These are phyloP conservation scores for Schizotus pectinicornis DNA, from an alignment of 2,888 invertebrate species.

Conservation along the genomic window DNA sequence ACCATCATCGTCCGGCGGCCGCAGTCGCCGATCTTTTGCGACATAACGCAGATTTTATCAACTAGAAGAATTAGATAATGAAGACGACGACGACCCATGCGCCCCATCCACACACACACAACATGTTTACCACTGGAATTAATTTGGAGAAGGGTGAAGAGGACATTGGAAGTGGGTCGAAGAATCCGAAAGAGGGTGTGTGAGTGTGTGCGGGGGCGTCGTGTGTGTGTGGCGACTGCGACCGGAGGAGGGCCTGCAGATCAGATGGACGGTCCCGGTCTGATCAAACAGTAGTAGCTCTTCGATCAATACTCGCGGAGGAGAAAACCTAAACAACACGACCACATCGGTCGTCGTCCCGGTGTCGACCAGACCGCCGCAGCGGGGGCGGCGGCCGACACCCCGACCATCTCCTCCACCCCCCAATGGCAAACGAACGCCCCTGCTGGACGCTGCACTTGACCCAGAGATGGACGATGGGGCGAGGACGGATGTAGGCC, in stretches of 20 bases:
- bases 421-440: background rate
- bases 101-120: too few relatives aligned
- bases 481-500: conserved; percentile 25
- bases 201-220: conserved; percentile 2
- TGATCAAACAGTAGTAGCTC: conserved; percentile 47
- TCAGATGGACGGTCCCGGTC: conserved; percentile 44
- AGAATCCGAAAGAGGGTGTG: too few relatives aligned
- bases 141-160: background rate
- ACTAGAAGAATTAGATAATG: conserved; percentile 34
- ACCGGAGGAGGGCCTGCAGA: conserved; percentile 24
- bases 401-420: background rate
- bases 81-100: background rate
- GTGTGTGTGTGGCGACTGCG: conserved; percentile 9
- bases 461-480: conserved; percentile 24
- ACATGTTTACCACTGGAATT: conserved; percentile 4
- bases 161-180: background rate
- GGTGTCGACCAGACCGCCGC: conserved; percentile 37
- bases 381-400: conserved; percentile 18
- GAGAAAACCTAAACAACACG: conserved; percentile 51
- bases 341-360: conserved; percentile 41
- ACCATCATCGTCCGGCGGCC: conserved; percentile 15
- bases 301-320: conserved; percentile 47
- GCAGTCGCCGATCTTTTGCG: conserved; percentile 25
- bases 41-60: conserved; percentile 42
- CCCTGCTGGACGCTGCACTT: conserved; percentile 18